Evolutionary conservation across 2,888 invertebrate species (phyloP), one percentile per base, ranked within the genome.

Genomic region (Oscheius onirici): DNA sequence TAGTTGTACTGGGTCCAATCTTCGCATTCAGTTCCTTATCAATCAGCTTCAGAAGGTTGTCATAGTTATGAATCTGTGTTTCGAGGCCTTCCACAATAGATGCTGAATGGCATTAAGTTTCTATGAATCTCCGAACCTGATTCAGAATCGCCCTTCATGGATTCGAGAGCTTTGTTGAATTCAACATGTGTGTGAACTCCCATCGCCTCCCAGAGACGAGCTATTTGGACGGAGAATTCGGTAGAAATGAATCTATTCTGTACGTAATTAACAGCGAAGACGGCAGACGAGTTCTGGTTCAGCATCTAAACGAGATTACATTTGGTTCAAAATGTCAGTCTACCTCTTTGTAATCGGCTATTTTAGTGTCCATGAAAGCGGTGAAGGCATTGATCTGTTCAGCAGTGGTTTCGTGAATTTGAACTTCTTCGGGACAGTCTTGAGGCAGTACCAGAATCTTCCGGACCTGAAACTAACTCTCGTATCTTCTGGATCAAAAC

Each of bases 261-360:
- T 1, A 80, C 76, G 49, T 80, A 80, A 55, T 80, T 80, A 6
- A 77, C 80, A 11, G 76, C 78, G 43, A 80, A 78, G 13, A 80
- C 80, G 2, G 77, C 74, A 1, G 69, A 67, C 28, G 63, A 75
- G 63, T 74, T 80, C 51, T 74, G 75, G 26, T 40, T 13, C n/a
- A 74, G 65, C 2, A 77, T 57, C 80, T 80, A 67, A n/a, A n/a
- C n/a, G 44, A 11, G 26, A 3, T 6, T 68, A 55, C n/a, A 17
- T 26, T 20, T 44, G n/a, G n/a, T n/a, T 13, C 11, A 54, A 34
- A 20, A 13, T 13, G 3, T 24, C 20, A 40, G 46, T 34, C 43
- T 58, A 79, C 79, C 71, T 79, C 79, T 58, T 74, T 71, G 61
- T 79, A 79, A 24, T 80, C 80, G 0, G 72, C 69, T 22, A 78